Evolutionary conservation across 2,888 invertebrate species (phyloP).

Genomic region (Junonia oenone): DNA sequence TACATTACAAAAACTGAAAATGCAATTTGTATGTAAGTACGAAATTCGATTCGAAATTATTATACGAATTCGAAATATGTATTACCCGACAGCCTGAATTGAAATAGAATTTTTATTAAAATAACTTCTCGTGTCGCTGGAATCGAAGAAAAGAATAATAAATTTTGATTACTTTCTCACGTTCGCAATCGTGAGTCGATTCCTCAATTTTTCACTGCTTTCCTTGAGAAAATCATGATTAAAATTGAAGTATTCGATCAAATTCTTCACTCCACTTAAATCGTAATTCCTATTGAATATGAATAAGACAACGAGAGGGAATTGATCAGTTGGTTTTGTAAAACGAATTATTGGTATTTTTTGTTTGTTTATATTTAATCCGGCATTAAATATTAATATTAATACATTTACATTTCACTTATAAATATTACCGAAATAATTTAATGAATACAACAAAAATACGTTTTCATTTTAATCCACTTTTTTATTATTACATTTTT

Average conservation of each 20-base stretch:
- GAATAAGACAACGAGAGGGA: constrained; percentile 12
- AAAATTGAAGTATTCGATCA: constrained; percentile 55
- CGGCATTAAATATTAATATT: no score
- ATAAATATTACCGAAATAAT: no score
- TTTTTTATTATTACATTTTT: no score
- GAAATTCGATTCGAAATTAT: background rate
- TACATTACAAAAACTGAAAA: background rate
- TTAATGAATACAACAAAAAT: no score
- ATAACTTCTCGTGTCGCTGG: constrained; percentile 55
- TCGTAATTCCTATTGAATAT: constrained; percentile 22
- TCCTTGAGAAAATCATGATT: constrained; percentile 58
- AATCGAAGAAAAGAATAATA: constrained; percentile 68
- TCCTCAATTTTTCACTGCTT: constrained; percentile 60
- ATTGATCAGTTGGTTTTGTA: background rate
- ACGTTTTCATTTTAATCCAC: no score
- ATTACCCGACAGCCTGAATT: constrained; percentile 36
- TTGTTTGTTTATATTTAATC: background rate
- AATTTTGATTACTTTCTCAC: constrained; percentile 75
- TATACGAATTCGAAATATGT: constrained; percentile 25
- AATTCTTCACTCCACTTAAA: constrained; percentile 26
- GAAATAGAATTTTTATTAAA: constrained; percentile 47
- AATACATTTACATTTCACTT: no score
- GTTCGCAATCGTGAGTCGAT: constrained; percentile 71
- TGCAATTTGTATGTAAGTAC: background rate
- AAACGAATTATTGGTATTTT: background rate